Conservation (phyloP, 2,797 vertebrate species). For the Epinephelus malabaricus region DNA sequence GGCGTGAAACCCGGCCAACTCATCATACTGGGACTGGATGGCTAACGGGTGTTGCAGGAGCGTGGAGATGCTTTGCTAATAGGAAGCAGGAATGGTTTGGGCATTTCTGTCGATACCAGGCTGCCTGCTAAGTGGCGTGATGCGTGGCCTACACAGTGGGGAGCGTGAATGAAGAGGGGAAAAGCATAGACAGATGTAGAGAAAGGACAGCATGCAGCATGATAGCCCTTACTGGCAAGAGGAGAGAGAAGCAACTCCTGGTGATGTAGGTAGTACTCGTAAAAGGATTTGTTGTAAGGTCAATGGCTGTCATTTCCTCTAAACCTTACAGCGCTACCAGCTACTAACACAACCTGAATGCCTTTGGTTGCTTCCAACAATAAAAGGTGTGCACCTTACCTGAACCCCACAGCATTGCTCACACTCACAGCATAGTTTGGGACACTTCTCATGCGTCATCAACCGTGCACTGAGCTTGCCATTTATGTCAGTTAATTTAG, state of each 20-base stretch:
- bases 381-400: neutral
- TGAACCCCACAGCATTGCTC: neutral
- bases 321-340: neutral
- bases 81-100: constrained; percentile 81
- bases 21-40: constrained; percentile 86
- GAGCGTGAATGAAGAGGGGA: constrained; percentile 13
- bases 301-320: too few species aligned
- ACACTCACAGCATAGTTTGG: neutral
- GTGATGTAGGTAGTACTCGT: neutral
- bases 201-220: neutral
- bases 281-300: neutral
- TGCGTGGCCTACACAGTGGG: constrained; percentile 31
- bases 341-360: neutral
- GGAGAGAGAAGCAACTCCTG: neutral
- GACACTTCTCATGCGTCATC: too few species aligned
- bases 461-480: too few species aligned
- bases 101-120: constrained; percentile 61
- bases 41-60: constrained; percentile 89
- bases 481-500: too few species aligned
- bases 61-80: constrained; percentile 89
- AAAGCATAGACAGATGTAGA: constrained; percentile 46
- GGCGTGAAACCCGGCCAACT: constrained; percentile 89
- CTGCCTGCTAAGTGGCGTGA: constrained; percentile 65
- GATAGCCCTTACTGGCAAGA: neutral
- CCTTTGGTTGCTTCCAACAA: neutral